Evolutionary conservation across 2,113 vertebrate species (phyloP).

Genomic region (Dascyllus trimaculatus): DNA sequence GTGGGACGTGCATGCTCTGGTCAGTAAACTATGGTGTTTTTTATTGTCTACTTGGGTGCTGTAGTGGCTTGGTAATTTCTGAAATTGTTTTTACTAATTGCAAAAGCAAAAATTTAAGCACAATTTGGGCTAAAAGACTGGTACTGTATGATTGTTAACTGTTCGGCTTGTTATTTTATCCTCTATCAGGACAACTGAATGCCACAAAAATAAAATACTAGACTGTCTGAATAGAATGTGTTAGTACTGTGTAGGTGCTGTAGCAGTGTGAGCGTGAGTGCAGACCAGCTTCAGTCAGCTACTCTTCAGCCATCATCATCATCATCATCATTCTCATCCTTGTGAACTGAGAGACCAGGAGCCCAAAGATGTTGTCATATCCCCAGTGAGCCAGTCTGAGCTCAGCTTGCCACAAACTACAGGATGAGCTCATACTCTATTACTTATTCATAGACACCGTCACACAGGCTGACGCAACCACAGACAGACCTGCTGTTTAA

Average conservation of each 20-base stretch:
- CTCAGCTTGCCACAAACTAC: slow-evolving; percentile 64
- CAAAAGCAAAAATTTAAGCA: too few relatives aligned
- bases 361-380: slow-evolving; percentile 69
- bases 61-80: too few relatives aligned
- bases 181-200: neutral
- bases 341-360: slow-evolving; percentile 14
- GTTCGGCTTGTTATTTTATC: neutral
- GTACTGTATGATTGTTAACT: too few relatives aligned
- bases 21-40: too few relatives aligned
- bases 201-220: neutral
- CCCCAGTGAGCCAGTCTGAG: slow-evolving; percentile 57
- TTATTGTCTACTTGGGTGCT: too few relatives aligned
- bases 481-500: slow-evolving; percentile 29
- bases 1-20: too few relatives aligned
- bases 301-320: slow-evolving; percentile 22
- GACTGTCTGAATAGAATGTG: neutral
- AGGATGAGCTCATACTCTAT: slow-evolving; percentile 76
- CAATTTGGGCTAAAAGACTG: too few relatives aligned
- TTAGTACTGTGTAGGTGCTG: slow-evolving; percentile 21
- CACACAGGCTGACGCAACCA: slow-evolving; percentile 66
- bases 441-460: slow-evolving; percentile 75
- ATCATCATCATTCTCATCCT: slow-evolving; percentile 35
- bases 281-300: slow-evolving; percentile 17
- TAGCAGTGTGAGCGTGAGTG: neutral
- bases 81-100: too few relatives aligned